phyloP scores from a whole-genome alignment of 1,140 invertebrate genomes.

The Dolichoris vasculosae region DNA sequence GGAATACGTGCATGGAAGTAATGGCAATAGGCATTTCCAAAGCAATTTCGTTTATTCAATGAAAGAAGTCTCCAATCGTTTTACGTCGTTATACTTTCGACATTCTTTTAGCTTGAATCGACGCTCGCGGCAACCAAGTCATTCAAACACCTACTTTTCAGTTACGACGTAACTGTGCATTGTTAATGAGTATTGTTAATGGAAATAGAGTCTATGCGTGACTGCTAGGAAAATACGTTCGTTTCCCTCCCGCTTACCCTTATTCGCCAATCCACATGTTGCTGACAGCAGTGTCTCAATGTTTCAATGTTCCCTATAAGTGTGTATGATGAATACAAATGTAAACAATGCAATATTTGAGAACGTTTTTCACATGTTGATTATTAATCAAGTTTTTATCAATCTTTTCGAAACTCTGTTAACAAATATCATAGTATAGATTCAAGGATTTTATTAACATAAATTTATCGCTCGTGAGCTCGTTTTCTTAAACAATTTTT shows the following conservation, averaged over 20 bases:
- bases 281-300: slow-evolving; percentile 20
- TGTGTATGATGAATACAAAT: slow-evolving; percentile 32
- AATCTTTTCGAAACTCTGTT: background rate
- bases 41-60: background rate
- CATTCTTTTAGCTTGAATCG: slow-evolving; percentile 35
- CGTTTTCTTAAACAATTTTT: background rate
- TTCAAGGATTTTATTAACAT: background rate
- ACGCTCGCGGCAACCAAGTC: background rate
- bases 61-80: slow-evolving; percentile 28
- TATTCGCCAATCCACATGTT: background rate
- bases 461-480: background rate
- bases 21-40: background rate
- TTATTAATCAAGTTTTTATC: slow-evolving; percentile 45
- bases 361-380: slow-evolving; percentile 2
- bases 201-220: slow-evolving; percentile 45
- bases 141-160: slow-evolving; percentile 50
- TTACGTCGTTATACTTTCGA: slow-evolving; percentile 44
- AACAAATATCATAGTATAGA: background rate
- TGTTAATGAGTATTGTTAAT: slow-evolving; percentile 53
- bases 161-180: slow-evolving; percentile 53
- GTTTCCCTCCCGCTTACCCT: background rate
- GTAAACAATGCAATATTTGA: slow-evolving; percentile 48
- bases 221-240: slow-evolving; percentile 43
- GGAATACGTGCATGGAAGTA: background rate
- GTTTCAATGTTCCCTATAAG: slow-evolving; percentile 7